These are phyloP conservation scores for Vombatus ursinus DNA, from an alignment of 2,113 vertebrate species.

Conservation along the genomic window DNA sequence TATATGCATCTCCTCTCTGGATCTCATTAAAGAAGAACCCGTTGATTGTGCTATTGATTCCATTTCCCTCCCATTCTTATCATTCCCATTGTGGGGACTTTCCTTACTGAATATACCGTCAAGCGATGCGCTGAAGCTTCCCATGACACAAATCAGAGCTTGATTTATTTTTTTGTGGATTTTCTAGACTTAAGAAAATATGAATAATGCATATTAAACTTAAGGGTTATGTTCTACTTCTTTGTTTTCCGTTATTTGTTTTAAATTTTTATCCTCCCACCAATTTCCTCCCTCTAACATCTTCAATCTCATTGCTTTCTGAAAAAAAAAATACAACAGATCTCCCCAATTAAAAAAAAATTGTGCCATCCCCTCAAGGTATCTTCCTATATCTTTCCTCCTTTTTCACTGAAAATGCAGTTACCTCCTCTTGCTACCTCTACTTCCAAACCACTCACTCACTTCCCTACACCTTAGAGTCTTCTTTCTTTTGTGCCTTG, in stretches of 20 bases:
- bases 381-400: background rate
- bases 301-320: background rate
- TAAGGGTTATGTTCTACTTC: background rate
- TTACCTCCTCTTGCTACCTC: background rate
- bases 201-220: background rate
- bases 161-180: background rate
- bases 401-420: background rate
- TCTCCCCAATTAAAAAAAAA: background rate
- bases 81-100: background rate
- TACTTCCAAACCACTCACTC: background rate
- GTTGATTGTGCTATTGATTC: background rate
- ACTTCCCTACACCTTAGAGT: background rate
- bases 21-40: background rate
- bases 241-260: background rate
- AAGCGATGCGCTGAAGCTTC: background rate
- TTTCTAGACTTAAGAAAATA: background rate
- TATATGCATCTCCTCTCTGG: background rate
- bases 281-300: background rate
- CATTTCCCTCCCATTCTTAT: background rate
- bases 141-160: background rate
- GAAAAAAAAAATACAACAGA: background rate
- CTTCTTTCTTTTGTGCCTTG: background rate
- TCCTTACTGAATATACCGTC: background rate
- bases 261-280: background rate
- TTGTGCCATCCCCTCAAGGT: background rate